phyloP scores from a whole-genome alignment of 1,140 invertebrate species.

The Pseudomyrmex pallidus region DNA sequence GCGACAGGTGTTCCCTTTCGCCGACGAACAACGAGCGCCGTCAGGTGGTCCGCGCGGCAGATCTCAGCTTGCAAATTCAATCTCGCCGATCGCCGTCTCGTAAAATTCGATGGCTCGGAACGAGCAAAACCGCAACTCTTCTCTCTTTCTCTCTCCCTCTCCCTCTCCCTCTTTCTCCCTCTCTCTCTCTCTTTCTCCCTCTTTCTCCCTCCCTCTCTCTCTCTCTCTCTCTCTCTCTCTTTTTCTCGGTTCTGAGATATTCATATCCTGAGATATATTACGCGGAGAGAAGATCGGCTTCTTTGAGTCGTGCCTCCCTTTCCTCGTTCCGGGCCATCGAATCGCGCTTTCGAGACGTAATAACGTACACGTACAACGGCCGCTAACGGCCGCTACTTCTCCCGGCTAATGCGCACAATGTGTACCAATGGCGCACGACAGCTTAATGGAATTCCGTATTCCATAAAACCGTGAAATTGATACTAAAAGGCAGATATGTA shows the following conservation, averaged over 20 bases:
- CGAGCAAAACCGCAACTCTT: constrained; percentile 30
- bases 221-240: too few relatives aligned
- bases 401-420: constrained; percentile 48
- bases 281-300: constrained; percentile 45
- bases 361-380: constrained; percentile 53
- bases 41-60: not conserved
- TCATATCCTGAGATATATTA: constrained; percentile 45
- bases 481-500: constrained; percentile 58
- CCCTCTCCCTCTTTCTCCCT: too few relatives aligned
- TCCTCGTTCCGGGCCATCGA: constrained; percentile 55
- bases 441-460: constrained; percentile 61
- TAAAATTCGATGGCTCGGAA: constrained; percentile 54
- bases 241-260: constrained; percentile 26
- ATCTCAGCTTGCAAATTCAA: constrained; percentile 40
- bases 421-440: constrained; percentile 49
- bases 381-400: constrained; percentile 53
- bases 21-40: not conserved
- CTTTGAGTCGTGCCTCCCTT: constrained; percentile 37
- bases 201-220: not conserved
- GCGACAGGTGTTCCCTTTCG: constrained; percentile 26
- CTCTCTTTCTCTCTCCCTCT: too few relatives aligned
- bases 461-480: constrained; percentile 60
- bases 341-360: constrained; percentile 58
- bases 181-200: too few relatives aligned
- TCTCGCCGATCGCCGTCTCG: constrained; percentile 40